Evolutionary conservation across 2,888 invertebrate genomes (phyloP).

Genomic region (Morinoia aosen): DNA sequence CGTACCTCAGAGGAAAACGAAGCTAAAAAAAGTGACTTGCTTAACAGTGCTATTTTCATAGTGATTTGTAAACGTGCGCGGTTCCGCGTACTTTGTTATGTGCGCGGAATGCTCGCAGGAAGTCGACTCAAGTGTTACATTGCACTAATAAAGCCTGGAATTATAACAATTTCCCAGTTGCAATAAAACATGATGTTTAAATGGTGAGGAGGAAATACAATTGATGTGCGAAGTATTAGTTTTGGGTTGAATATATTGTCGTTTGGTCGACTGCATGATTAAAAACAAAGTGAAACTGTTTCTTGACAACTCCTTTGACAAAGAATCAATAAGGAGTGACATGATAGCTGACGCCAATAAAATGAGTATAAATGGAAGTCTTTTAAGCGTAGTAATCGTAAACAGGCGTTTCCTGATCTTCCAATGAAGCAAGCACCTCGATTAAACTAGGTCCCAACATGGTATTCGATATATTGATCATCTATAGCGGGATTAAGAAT

Average conservation of each 20-base stretch:
- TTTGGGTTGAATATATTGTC: background rate
- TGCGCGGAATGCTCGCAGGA: background rate
- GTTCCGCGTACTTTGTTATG: too few relatives aligned
- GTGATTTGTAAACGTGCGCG: background rate
- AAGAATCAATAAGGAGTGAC: background rate
- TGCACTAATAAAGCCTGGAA: too few relatives aligned
- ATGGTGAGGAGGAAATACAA: too few relatives aligned
- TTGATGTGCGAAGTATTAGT: too few relatives aligned
- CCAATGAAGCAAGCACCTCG: background rate
- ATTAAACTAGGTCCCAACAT: background rate
- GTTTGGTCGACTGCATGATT: background rate
- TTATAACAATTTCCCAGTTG: too few relatives aligned
- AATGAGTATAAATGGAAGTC: background rate
- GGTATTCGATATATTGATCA: background rate
- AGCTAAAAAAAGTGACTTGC: background rate
- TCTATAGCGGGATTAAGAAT: background rate
- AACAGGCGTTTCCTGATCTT: background rate
- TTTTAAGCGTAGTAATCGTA: background rate
- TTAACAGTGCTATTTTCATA: background rate
- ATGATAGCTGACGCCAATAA: background rate
- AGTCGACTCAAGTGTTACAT: background rate
- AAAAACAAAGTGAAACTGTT: background rate
- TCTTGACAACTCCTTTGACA: background rate
- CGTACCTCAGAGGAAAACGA: background rate
- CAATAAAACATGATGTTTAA: too few relatives aligned